Evolutionary conservation across 2,113 vertebrate genomes (phyloP).

Genomic region (Neoarius graeffei): DNA sequence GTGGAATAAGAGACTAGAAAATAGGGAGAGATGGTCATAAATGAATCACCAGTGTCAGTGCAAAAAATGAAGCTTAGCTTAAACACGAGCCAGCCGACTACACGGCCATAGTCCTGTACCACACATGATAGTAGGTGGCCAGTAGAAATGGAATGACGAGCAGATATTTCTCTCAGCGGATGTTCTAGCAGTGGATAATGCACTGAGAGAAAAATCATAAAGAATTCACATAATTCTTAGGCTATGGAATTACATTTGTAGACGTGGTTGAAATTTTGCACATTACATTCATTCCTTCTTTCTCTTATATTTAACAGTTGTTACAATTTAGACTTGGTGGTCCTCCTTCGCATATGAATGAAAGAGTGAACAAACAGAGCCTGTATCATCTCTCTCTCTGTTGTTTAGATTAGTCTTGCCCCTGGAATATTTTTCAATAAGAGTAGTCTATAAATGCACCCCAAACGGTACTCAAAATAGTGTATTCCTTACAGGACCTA

Average conservation of each 20-base stretch:
- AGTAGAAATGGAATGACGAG: background rate
- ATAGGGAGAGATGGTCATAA: conserved; percentile 71
- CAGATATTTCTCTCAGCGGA: background rate
- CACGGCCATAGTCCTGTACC: background rate
- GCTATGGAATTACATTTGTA: background rate
- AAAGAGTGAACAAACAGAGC: background rate
- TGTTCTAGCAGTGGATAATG: background rate
- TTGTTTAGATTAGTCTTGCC: background rate
- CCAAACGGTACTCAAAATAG: conserved; percentile 25
- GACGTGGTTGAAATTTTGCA: background rate
- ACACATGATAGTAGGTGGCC: background rate
- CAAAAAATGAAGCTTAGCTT: conserved; percentile 53
- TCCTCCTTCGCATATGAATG: background rate
- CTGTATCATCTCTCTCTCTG: background rate
- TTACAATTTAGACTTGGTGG: background rate
- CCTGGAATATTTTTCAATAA: conserved; percentile 6
- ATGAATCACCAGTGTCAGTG: conserved; percentile 76
- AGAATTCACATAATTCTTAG: background rate
- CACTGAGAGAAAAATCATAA: background rate
- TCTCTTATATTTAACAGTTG: background rate
- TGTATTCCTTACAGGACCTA: conserved; percentile 15
- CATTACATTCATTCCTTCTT: background rate
- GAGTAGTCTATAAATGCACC: conserved; percentile 1
- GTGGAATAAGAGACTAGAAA: conserved; percentile 74
- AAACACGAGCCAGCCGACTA: conserved; percentile 27